Evolutionary conservation across 2,888 invertebrate species (phyloP).

Genomic region (Cecidostiba fungosa): DNA sequence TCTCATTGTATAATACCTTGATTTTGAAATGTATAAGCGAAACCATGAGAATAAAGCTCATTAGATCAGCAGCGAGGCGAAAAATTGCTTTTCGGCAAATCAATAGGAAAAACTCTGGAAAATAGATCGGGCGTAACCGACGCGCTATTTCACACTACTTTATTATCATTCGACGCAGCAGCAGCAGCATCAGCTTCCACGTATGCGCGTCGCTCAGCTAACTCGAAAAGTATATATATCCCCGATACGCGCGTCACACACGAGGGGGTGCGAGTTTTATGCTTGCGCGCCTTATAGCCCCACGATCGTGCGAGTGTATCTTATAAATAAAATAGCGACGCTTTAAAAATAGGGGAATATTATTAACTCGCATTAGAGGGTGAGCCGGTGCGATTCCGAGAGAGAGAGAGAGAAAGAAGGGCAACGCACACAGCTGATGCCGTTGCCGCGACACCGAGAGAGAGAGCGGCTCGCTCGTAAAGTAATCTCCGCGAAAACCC

Average conservation of each 20-base stretch:
- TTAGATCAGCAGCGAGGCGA: not conserved
- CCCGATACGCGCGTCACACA: not conserved
- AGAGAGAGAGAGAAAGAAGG: not conserved
- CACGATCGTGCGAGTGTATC: conserved; percentile 57
- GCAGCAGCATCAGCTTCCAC: not conserved
- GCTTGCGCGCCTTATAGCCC: not conserved
- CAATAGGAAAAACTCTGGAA: not conserved
- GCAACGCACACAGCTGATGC: conserved; percentile 76
- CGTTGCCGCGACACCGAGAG: conserved; percentile 5
- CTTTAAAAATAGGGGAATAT: conserved; percentile 76
- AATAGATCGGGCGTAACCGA: conserved; percentile 32
- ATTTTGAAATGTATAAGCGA: too few species aligned
- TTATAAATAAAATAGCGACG: conserved; percentile 76
- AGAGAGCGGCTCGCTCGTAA: conserved; percentile 57
- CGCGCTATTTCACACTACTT: conserved; percentile 51
- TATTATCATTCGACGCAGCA: conserved; percentile 50
- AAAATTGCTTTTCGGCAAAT: conserved; percentile 31
- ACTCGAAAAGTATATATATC: conserved; percentile 45
- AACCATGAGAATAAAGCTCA: too few species aligned
- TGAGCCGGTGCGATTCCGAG: conserved; percentile 60
- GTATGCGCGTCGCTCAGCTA: not conserved
- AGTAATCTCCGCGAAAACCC: conserved; percentile 54
- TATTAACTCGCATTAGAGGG: conserved; percentile 78
- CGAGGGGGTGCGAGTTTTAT: conserved; percentile 46
- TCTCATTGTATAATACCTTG: too few species aligned